Evolutionary conservation across 2,888 invertebrate genomes (phyloP).

Genomic region (Nephrotoma appendiculata): DNA sequence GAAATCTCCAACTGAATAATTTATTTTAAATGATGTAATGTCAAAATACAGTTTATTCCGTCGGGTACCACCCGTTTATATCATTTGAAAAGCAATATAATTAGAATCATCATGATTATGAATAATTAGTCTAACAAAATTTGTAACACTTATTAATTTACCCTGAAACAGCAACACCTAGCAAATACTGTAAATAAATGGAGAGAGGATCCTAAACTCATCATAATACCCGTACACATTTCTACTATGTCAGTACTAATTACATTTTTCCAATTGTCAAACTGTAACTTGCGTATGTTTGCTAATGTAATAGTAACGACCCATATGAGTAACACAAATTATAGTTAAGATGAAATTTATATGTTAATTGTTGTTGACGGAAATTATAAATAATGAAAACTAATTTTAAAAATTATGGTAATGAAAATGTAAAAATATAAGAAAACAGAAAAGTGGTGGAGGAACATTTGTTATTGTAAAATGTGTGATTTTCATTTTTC

Average conservation of each 20-base stretch:
- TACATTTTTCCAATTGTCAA: not conserved
- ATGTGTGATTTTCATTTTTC: not conserved
- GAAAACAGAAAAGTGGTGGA: not conserved
- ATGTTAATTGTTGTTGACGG: not conserved
- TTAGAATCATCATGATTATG: no score
- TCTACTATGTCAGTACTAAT: no score
- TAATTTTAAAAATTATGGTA: not conserved
- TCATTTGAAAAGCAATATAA: no score
- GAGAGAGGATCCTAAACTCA: not conserved
- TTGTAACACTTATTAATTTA: no score
- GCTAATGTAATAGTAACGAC: not conserved
- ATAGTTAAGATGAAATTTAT: not conserved
- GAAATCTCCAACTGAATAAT: no score
- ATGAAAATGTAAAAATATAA: not conserved
- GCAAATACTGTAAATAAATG: no score
- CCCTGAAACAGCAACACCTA: no score
- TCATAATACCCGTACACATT: not conserved
- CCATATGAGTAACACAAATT: not conserved
- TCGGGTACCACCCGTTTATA: no score
- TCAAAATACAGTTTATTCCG: no score
- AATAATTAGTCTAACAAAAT: no score
- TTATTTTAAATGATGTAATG: no score
- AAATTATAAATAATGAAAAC: not conserved
- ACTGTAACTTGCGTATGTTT: not conserved
- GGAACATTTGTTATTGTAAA: not conserved